A percentile compares a stretch with the other conserved stretches of the same genome.
Conservation (phyloP, 2,888 invertebrate genomes). For the Dolomedes plantarius region DNA sequence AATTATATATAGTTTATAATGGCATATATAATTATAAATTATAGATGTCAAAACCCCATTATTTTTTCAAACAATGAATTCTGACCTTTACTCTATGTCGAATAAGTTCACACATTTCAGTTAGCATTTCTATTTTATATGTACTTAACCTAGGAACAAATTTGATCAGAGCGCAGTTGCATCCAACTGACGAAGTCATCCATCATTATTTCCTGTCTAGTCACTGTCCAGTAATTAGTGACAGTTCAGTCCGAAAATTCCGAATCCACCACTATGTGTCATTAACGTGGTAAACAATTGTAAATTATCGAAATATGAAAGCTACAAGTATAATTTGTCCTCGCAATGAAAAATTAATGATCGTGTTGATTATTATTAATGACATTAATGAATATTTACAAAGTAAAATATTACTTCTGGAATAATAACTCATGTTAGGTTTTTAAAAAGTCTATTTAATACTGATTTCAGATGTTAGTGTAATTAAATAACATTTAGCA, state of each 20-base stretch:
- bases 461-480: too few species aligned
- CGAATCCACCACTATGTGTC: not conserved
- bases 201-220: slow-evolving; percentile 5
- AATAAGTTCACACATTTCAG: not conserved
- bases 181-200: not conserved
- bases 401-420: not conserved
- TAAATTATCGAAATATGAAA: not conserved
- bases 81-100: too few species aligned
- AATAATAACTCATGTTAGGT: not conserved
- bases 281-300: slow-evolving; percentile 7
- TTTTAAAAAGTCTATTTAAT: too few species aligned
- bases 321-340: not conserved
- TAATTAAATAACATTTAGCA: too few species aligned
- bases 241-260: slow-evolving; percentile 6
- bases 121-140: not conserved
- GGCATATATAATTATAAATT: too few species aligned
- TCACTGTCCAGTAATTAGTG: slow-evolving; percentile 14
- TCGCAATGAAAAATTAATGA: not conserved
- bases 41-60: too few species aligned
- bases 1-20: too few species aligned
- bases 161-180: not conserved
- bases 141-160: not conserved
- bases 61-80: too few species aligned
- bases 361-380: not conserved
- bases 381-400: not conserved